Conservation (phyloP, 2,797 vertebrate genomes). For the Glyptemys insculpta region DNA sequence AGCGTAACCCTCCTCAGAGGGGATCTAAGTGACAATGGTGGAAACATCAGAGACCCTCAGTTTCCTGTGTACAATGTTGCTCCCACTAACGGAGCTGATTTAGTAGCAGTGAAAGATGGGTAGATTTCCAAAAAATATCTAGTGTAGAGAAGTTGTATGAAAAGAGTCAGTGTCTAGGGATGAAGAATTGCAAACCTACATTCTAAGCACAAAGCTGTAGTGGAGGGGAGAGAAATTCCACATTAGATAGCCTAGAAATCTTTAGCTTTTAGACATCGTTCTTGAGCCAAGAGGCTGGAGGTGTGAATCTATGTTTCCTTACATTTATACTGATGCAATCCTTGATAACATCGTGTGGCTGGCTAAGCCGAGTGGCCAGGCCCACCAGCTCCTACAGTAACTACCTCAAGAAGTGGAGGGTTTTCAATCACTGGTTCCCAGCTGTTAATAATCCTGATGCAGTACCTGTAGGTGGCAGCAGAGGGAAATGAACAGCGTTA, state of each 20-base stretch:
- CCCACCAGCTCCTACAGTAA: rapidly evolving
- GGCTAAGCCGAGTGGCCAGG: neutral
- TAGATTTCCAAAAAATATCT: neutral
- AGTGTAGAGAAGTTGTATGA: neutral
- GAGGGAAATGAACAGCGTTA: constrained; percentile 41
- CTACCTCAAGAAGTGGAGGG: neutral
- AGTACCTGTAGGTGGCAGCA: constrained; percentile 74
- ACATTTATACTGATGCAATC: neutral
- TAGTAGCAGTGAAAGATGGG: neutral
- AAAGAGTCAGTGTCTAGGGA: neutral
- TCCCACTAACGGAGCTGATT: neutral
- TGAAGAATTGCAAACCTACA: neutral
- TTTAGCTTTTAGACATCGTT: neutral
- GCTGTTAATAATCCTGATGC: neutral
- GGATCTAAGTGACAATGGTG: too few species aligned
- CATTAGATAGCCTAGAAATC: neutral
- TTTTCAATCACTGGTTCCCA: neutral
- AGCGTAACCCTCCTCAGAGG: neutral
- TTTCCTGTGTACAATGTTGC: neutral
- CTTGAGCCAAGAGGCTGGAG: neutral
- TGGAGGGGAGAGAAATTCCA: neutral
- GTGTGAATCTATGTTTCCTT: neutral
- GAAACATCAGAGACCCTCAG: neutral
- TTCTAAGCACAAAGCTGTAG: neutral
- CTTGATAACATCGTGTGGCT: neutral